Base-by-base conservation (phyloP, 1,140 invertebrate genomes). In the Bombus soroeensis region DNA sequence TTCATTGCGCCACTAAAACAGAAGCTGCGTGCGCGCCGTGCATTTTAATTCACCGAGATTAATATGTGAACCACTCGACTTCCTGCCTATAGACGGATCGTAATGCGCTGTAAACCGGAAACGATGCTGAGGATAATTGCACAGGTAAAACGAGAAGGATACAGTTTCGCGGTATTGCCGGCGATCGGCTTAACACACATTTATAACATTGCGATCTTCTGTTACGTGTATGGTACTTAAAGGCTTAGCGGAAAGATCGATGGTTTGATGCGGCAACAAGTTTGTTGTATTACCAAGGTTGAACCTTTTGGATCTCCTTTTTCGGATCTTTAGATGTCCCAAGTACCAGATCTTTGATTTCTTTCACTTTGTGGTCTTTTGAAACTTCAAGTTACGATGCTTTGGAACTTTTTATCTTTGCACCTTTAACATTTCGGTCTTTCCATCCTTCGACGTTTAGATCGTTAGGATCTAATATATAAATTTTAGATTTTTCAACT, bases 41-140 rank as follows among this genome's bases (percentile, higher is more conserved):
- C 68, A 80, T 85, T 80, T 80, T 73, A 73, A 85, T 80, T 80
- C 66, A 41, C 8, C 10, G 77, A 79, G 76, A 85, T 85, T 72
- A 80, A 77, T 85, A 80, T 47, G 83, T 62, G 83, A 47, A 80
- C 68, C 47, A 28, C 53, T 53, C 76, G 76, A 80, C 77, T 72
- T 85, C 83, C 83, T 85, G 77, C 77, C 34, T 32, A 28, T 53
- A 72, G 39, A 85, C 22, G 57, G 57, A 37, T 85, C 53, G 53
- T 57, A 34, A 73, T 13, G 77, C 41, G 57, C 18, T 64, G 41
- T 73, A 80, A 85, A 53, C 77, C 83, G 83, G 83, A 85, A 85
- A 73, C 68, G 39, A 10, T 39, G 68, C 57, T 47, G 39, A 57
- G 39, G 68, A 73, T 85, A 85, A 85, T 85, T 85, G 34, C 68